Percentiles rank a stretch among this genome's conserved stretches.
Conservation (phyloP, 2,113 vertebrate genomes). For the Hassar affinis region DNA sequence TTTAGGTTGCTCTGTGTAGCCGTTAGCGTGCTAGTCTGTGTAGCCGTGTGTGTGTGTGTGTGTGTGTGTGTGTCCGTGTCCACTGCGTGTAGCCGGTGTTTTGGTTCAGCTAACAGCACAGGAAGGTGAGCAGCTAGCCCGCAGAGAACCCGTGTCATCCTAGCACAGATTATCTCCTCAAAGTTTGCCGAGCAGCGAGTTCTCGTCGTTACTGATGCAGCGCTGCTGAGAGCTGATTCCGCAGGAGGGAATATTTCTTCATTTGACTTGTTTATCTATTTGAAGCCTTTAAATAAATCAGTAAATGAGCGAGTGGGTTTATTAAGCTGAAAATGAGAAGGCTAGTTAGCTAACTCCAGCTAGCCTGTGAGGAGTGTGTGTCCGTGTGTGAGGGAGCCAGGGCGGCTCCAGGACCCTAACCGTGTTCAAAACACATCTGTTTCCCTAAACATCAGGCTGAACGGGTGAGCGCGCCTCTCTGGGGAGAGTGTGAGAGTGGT, state of each 20-base stretch:
- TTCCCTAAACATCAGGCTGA: no score
- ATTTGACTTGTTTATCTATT: neutral
- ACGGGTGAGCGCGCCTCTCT: no score
- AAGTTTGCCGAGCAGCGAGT: neutral
- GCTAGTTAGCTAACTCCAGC: neutral
- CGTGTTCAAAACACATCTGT: neutral
- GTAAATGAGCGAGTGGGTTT: neutral
- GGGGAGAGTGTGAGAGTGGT: neutral
- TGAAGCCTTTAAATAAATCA: neutral
- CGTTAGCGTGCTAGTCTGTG: constrained; percentile 3
- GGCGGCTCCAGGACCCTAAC: neutral
- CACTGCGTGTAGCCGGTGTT: constrained; percentile 10
- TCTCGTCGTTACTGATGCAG: neutral
- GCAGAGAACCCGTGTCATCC: neutral
- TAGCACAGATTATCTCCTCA: no score
- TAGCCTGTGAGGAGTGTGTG: neutral
- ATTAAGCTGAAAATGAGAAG: neutral
- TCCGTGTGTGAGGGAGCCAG: neutral
- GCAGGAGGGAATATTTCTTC: neutral
- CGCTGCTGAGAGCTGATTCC: neutral
- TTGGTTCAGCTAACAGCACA: constrained; percentile 4
- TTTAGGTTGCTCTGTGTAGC: neutral
- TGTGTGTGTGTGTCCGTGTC: neutral
- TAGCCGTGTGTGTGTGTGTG: constrained; percentile 6
- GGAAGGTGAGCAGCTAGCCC: constrained; percentile 24